These are phyloP conservation scores for Chelonus formosanus DNA, from an alignment of 2,888 invertebrate genomes.

Conservation along the genomic window DNA sequence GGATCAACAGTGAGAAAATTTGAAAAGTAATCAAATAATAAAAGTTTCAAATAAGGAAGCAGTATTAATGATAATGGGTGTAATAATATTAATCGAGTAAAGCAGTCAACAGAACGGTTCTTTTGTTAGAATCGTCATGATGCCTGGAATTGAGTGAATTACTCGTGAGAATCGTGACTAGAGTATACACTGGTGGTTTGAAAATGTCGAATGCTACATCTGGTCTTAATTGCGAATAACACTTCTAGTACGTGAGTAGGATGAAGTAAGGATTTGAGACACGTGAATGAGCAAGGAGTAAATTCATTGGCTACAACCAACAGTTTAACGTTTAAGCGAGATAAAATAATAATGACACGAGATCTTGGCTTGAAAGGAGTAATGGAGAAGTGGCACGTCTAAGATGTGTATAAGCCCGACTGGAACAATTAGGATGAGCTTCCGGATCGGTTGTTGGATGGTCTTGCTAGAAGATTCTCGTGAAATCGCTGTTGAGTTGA, in stretches of 20 bases:
- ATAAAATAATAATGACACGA: conserved; percentile 13
- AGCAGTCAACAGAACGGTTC: not conserved
- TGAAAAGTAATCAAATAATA: too few species aligned
- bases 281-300: not conserved
- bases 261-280: conserved; percentile 30
- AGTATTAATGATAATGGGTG: too few species aligned
- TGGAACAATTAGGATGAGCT: conserved; percentile 43
- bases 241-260: conserved; percentile 29
- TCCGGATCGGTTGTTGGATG: conserved; percentile 42
- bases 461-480: conserved; percentile 39
- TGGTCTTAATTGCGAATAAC: conserved; percentile 38
- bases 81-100: not conserved
- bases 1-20: too few species aligned
- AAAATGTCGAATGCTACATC: conserved; percentile 26
- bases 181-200: conserved; percentile 3
- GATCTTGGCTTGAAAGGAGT: conserved; percentile 8
- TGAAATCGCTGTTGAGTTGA: conserved; percentile 39
- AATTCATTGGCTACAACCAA: not conserved
- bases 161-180: conserved; percentile 2
- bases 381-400: not conserved
- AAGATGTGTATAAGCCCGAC: conserved; percentile 20
- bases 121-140: conserved; percentile 1
- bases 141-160: conserved; percentile 15
- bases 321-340: conserved; percentile 7
- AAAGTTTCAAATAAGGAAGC: too few species aligned